Base-by-base conservation (phyloP, 2,797 vertebrate species). In the Eutrigla gurnardus region DNA sequence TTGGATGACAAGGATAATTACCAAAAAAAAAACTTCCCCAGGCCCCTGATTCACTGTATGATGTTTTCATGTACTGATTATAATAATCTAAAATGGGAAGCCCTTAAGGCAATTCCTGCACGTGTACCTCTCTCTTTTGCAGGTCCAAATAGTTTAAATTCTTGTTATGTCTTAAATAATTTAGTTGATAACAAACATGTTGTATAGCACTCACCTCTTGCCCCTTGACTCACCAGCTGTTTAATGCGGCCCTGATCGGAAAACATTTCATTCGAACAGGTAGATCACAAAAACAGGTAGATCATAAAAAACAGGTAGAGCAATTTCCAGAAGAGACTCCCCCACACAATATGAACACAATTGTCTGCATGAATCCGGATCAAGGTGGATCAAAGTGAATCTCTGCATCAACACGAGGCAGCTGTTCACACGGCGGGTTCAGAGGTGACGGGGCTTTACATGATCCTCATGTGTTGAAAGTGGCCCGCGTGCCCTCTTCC, bases 321-420 rank as follows among this genome's bases (percentile, higher is more conserved):
- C 42, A 75, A 40, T 80, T 63, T 85, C 74, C 47, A 78, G 83
- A 80, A 73, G 62, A 36, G 64, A 42, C 70, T 77, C 70, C 64
- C 18, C 33, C 12, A 43, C 69, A 63, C 33, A 45, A 77, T 78
- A 71, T 58, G 70, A 86, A 70, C 52, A 18, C 13, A 39, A 35
- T 65, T 74, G 70, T 87, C 67, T 68, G 81, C 78, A 61, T 70
- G 80, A 82, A 79, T 87, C 72, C 33, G 37, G 84, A 91, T 93
- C 85, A 87, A 92, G 91, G 90, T 86, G 88, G 88, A 94, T 94
- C 92, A 93, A 91, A 92, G 85, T 65, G 86, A 88, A 88, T 83
- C 85, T 79, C 64, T 73, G 66, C 66, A 69, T 93, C 88, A 93
- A 93, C 91, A 91, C 59, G 6, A 82, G 83, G 83, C 93, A 93